phyloP scores from a whole-genome alignment of 2,888 invertebrate species.

The Zonitis immaculata region DNA sequence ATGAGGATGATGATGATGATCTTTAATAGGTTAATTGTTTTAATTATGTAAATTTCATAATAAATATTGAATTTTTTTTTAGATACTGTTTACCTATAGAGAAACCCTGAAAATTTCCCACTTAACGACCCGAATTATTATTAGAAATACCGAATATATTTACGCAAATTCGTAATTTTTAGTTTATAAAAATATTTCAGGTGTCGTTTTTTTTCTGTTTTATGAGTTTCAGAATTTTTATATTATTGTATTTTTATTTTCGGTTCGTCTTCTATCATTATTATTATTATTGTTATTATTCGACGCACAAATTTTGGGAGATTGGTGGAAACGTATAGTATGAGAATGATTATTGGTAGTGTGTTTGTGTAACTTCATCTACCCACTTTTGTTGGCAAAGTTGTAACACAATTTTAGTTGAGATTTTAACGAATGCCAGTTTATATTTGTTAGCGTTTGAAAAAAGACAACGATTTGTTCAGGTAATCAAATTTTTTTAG shows the following conservation, averaged over 20 bases:
- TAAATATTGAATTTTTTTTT: background rate
- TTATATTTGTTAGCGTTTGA: slow-evolving; percentile 39
- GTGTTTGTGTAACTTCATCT: background rate
- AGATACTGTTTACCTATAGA: background rate
- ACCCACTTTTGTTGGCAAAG: slow-evolving; percentile 1
- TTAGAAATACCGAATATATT: background rate
- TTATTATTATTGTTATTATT: too few species aligned
- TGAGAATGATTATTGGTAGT: background rate
- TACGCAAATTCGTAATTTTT: background rate
- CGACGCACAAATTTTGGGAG: background rate
- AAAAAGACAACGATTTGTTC: slow-evolving; percentile 37
- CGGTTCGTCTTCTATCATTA: too few species aligned
- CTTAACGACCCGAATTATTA: background rate
- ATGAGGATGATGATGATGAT: background rate
- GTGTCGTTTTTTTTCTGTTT: background rate
- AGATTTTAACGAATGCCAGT: slow-evolving; percentile 20
- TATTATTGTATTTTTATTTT: background rate
- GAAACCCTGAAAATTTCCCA: background rate
- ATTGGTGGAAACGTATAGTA: background rate
- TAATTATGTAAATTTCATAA: background rate
- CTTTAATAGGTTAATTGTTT: background rate
- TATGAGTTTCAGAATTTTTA: background rate
- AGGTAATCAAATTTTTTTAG: slow-evolving; percentile 16
- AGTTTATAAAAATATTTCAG: background rate
- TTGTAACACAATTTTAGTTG: background rate